Base-by-base conservation (phyloP, 92 coral and sea anemone genomes). In the Virgularia gustaviana region DNA sequence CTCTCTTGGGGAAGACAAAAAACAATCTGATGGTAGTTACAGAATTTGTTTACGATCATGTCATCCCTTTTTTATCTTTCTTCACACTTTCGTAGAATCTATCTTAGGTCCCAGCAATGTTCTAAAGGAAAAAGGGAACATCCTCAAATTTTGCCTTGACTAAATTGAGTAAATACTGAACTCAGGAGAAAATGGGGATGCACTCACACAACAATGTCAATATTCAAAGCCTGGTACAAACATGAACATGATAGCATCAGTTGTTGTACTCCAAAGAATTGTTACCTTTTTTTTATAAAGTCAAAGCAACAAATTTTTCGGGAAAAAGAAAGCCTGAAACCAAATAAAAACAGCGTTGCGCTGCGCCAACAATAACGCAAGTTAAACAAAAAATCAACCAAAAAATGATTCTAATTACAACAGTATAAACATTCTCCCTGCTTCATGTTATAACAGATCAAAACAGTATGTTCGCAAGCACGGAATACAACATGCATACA, bases 271-370 rank as follows among this genome's bases (percentile, higher is more conserved):
- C 36, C 72, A 65, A 65, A 66, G 56, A 66, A 29, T 66, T 20
- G 73, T 66, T 22, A 66, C 57, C 0, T 47, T 66, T 24, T n/a
- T n/a, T 66, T 47, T 44, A 10, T 29, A 2, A 66, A 66, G 52
- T 66, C 73, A 0, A 66, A 64, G 45, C 66, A 60, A 35, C 66
- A 60, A 16, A 64, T 64, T 10, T n/a, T 64, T 24, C 49, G 54
- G 31, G 73, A 66, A 66, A 44, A 66, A 30, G 73, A 66, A 27
- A 58, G 71, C 24, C 54, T 64, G 24, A 63, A 63, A 37, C 70
- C 70, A 6, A 63, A 63, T n/a, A 41, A 64, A 64, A 41, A 41
- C 35, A 64, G 71, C 43, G 53, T 64, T 1, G 45, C 71, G 29
- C 31, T 64, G 47, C n/a, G 71, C 20, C 23, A 42, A 38, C 45